These are phyloP conservation scores for Siniperca undulata DNA, from an alignment of 2,797 vertebrate genomes.

Conservation along the genomic window DNA sequence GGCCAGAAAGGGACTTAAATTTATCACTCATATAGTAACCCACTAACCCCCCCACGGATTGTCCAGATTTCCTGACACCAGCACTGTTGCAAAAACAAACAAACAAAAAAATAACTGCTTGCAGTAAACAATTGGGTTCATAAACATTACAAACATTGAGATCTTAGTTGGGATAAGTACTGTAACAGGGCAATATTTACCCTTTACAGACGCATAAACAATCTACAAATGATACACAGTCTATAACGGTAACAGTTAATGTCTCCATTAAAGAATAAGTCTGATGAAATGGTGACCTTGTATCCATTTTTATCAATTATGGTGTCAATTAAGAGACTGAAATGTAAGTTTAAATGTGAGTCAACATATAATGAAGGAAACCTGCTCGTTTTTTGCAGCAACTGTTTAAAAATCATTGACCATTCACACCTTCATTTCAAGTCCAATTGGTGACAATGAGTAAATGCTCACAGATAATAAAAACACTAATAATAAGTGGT, in stretches of 20 bases:
- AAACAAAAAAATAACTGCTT: not conserved
- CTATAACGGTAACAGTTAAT: slow-evolving; percentile 9
- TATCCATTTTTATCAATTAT: not conserved
- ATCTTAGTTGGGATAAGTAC: not conserved
- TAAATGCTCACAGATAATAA: not conserved
- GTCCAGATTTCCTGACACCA: slow-evolving; percentile 4
- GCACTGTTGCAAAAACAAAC: not conserved
- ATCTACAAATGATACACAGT: not conserved
- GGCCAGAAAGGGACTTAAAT: not conserved
- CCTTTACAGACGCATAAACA: not conserved
- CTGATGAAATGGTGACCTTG: not conserved
- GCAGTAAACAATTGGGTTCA: not conserved
- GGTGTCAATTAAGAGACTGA: not conserved
- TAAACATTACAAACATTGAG: not conserved
- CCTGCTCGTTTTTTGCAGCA: not conserved
- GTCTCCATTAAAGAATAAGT: not conserved
- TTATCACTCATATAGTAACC: not conserved
- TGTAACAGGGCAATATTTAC: not conserved
- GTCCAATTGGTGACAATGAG: not conserved
- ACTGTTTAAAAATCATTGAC: not conserved
- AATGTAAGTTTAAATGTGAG: not conserved
- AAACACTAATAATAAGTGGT: not conserved
- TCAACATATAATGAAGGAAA: not conserved
- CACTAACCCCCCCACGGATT: not conserved
- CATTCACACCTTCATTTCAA: not conserved